Evolutionary conservation across 2,113 vertebrate genomes (phyloP), one percentile per base, ranked within the genome.

Genomic region (Hydrolagus affinis): DNA sequence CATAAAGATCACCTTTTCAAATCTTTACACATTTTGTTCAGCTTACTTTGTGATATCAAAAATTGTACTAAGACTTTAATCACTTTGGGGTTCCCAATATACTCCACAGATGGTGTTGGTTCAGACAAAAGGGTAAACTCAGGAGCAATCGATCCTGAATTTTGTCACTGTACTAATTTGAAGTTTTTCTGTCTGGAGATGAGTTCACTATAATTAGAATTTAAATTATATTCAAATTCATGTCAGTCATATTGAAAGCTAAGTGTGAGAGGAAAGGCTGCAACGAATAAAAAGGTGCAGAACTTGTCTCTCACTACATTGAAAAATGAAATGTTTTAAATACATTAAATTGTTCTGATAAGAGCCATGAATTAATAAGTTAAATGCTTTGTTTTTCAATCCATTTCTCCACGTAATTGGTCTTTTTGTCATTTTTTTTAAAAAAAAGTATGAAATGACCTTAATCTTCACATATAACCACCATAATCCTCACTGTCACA

Each of bases 201-300:
- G n/a, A n/a, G 44, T 11, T 8, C 56, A 76, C 0, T 7, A 15
- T 66, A 32, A 30, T 30, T 83, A n/a, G 8, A 75, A 56, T 75
- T 75, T 75, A 75, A 75, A 21, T 21, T 21, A 62, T 60, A 78
- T 12, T 78, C n/a, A 78, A 78, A 78, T 78, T 17, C 11, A 25
- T 60, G 17, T 59, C 59, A n/a, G 10, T 21, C 74, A 76, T 12
- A 59, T 28, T 62, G 59, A 78, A 2, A 17, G 25, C n/a, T 78
- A 19, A 25, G 76, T 12, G 28, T 6, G n/a, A 23, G 23, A 78
- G 44, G 8, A 62, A 9, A 9, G n/a, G 44, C 19, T 76, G 32
- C 74, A 12, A 21, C 1, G 9, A 57, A 25, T 25, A 6, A 23
- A 60, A 12, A 32, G n/a, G 44, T 44, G 6, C 44, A 44, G 44